Conservation (phyloP, 2,797 vertebrate species). For the Ptychobarbus kaznakovi region DNA sequence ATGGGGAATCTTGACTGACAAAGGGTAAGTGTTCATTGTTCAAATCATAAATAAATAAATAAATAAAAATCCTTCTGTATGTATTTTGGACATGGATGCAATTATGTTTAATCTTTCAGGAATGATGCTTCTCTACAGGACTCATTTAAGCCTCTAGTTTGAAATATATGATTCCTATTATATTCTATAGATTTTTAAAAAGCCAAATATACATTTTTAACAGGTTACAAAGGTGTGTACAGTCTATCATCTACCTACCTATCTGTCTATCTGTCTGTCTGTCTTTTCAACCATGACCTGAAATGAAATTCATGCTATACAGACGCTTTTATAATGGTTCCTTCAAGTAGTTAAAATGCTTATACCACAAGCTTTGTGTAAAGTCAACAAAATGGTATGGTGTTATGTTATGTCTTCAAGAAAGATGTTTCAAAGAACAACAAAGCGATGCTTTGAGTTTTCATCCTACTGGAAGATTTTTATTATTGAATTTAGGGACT, state of each 20-base stretch:
- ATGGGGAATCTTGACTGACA: constrained; percentile 12
- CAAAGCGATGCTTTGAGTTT: constrained; percentile 5
- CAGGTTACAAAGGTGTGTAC: too few species aligned
- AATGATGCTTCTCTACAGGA: neutral
- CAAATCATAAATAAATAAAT: too few species aligned
- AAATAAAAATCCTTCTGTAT: neutral
- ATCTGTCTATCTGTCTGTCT: neutral
- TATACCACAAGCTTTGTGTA: neutral
- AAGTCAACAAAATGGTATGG: neutral
- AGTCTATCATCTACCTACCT: neutral
- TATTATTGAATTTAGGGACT: neutral
- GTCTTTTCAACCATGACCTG: neutral
- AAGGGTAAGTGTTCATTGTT: neutral
- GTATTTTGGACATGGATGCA: neutral
- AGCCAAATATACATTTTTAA: neutral
- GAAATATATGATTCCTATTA: neutral
- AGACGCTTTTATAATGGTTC: neutral
- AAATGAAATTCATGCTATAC: neutral
- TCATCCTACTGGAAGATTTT: neutral
- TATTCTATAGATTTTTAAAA: neutral
- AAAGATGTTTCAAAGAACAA: neutral
- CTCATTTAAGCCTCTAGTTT: neutral
- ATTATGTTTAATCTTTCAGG: neutral
- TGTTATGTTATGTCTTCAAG: neutral
- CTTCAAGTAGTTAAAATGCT: neutral